Evolutionary conservation across 1,140 invertebrate species (phyloP).

Genomic region (Myzus persicae): DNA sequence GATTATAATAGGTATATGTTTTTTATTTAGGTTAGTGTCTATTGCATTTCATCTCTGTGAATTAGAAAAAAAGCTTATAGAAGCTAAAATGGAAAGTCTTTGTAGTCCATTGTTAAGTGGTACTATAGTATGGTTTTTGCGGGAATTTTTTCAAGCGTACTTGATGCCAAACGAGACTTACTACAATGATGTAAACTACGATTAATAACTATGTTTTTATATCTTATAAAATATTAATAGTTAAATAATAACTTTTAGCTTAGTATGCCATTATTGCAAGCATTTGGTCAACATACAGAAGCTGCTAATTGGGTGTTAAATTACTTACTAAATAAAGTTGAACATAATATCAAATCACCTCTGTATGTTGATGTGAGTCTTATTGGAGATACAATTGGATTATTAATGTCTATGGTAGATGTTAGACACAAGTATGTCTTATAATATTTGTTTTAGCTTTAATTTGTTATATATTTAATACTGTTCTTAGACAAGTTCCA

Average conservation of each 20-base stretch:
- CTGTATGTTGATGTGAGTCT: conserved; percentile 70
- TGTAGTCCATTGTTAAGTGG: conserved; percentile 83
- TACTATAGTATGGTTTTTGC: conserved; percentile 82
- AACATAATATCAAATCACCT: conserved; percentile 67
- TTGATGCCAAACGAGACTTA: conserved; percentile 74
- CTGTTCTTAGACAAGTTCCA: not conserved
- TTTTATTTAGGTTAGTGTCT: conserved; percentile 69
- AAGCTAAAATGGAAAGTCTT: conserved; percentile 70
- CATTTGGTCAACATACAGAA: conserved; percentile 72
- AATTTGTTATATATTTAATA: not conserved
- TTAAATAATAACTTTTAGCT: conserved; percentile 64
- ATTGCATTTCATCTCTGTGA: conserved; percentile 75
- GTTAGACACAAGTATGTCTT: conserved; percentile 68
- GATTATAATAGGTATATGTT: not conserved
- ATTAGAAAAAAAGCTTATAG: conserved; percentile 73
- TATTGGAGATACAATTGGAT: conserved; percentile 70
- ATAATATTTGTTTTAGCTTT: not conserved
- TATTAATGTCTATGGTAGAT: conserved; percentile 70
- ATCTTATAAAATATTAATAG: conserved; percentile 36
- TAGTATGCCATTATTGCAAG: conserved; percentile 68
- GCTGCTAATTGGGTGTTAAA: conserved; percentile 70
- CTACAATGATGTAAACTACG: conserved; percentile 71
- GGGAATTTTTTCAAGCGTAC: conserved; percentile 79
- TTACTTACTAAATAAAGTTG: conserved; percentile 72
- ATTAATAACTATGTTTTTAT: conserved; percentile 40